phyloP scores from a whole-genome alignment of 2,888 invertebrate genomes.

The Aricia artaxerxes region DNA sequence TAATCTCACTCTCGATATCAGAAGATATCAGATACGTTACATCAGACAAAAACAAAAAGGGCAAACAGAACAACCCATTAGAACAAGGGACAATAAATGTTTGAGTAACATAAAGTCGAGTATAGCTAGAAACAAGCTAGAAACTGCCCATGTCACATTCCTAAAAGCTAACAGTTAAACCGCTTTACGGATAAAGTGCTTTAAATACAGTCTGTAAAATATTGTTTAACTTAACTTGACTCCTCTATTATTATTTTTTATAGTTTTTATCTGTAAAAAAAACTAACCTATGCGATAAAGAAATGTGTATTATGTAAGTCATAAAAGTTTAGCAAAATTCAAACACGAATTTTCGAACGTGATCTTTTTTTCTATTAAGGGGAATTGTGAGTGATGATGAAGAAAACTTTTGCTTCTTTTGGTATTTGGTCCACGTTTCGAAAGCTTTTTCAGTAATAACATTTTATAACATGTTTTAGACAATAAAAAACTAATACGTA shows the following conservation, averaged over 20 bases:
- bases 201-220: neutral
- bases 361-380: no score
- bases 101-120: neutral
- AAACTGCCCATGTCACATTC: conserved; percentile 8
- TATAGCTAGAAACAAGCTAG: neutral
- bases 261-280: no score
- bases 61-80: neutral
- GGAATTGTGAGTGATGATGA: neutral
- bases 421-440: neutral
- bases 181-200: neutral
- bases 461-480: conserved; percentile 11
- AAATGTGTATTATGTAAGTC: no score
- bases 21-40: neutral
- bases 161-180: neutral
- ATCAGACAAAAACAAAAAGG: neutral
- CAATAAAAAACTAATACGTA: conserved; percentile 10
- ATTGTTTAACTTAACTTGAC: neutral
- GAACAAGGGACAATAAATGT: neutral
- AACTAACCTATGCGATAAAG: no score
- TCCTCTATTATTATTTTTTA: no score
- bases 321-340: no score
- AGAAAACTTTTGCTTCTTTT: conserved; percentile 17
- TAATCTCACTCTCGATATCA: no score
- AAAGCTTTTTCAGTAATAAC: conserved; percentile 23
- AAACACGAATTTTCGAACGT: no score